Conservation (phyloP, 2,888 invertebrate genomes). For the Drosophila meridiana region DNA sequence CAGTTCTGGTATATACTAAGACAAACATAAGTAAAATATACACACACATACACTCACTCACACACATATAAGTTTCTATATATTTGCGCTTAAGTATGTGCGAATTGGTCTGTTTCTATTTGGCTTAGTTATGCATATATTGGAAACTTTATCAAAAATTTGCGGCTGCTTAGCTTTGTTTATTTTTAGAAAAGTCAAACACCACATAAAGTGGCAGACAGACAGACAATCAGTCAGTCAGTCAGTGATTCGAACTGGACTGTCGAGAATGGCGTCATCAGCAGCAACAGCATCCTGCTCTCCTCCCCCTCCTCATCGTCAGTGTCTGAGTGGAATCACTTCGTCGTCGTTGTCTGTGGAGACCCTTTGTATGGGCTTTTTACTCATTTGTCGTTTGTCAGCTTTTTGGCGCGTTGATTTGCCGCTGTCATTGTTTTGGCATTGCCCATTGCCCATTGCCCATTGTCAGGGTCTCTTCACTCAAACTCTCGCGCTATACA, state of each 20-base stretch:
- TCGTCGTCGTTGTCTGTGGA: conserved; percentile 1
- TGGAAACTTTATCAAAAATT: conserved; percentile 37
- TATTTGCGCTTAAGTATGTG: conserved; percentile 8
- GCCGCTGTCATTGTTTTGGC: conserved; percentile 68
- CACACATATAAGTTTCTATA: background rate
- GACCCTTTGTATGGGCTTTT: conserved; percentile 50
- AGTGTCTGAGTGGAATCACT: conserved; percentile 23
- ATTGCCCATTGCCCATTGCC: conserved; percentile 32
- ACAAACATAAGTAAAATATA: background rate
- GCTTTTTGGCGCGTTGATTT: conserved; percentile 74
- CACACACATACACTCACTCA: background rate
- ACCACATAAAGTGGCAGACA: conserved; percentile 13
- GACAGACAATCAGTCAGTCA: background rate
- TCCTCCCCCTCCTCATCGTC: background rate
- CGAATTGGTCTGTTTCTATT: conserved; percentile 23
- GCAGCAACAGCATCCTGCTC: conserved; percentile 30
- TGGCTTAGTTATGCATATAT: conserved; percentile 55
- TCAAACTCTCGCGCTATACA: conserved; percentile 9
- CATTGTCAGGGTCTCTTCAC: conserved; percentile 34
- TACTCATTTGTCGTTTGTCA: conserved; percentile 73
- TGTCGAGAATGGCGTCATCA: conserved; percentile 38
- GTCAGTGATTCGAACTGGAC: conserved; percentile 18
- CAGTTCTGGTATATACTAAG: conserved; percentile 23
- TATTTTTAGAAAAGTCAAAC: conserved; percentile 20
- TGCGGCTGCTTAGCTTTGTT: conserved; percentile 34